Evolutionary conservation across 2,797 vertebrate species (phyloP).

Genomic region (Parauchenoglanis punctatus): DNA sequence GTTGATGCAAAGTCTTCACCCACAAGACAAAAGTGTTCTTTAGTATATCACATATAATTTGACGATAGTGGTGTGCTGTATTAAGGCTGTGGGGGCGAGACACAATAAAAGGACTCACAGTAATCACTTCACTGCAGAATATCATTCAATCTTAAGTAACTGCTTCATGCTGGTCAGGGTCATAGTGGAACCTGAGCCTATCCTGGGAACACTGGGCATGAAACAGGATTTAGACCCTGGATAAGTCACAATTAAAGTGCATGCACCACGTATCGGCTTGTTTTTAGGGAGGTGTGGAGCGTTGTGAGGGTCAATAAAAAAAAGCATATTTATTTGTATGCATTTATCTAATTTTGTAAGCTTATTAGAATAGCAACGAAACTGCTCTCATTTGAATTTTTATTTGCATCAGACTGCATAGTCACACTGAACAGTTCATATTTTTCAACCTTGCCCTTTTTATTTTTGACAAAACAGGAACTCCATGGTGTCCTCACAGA

Average conservation of each 20-base stretch:
- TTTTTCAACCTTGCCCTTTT: neutral
- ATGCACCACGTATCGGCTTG: neutral
- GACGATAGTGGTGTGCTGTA: neutral
- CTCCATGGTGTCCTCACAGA: neutral
- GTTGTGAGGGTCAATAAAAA: neutral
- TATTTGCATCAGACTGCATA: neutral
- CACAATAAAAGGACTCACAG: neutral
- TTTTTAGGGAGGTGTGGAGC: neutral
- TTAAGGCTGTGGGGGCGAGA: neutral
- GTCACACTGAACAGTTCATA: neutral
- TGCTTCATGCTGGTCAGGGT: neutral
- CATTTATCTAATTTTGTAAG: neutral
- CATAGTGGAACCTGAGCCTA: neutral
- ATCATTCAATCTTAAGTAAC: neutral
- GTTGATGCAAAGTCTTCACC: neutral
- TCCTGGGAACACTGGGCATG: neutral
- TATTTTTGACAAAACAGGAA: neutral
- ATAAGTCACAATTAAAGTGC: neutral
- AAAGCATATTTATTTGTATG: neutral
- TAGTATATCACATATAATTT: neutral
- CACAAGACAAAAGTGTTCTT: neutral
- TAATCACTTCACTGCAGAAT: neutral
- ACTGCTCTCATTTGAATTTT: neutral
- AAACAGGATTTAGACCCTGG: neutral
- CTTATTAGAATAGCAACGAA: neutral